phyloP scores from a whole-genome alignment of 2,797 vertebrate genomes.

The Falco peregrinus region DNA sequence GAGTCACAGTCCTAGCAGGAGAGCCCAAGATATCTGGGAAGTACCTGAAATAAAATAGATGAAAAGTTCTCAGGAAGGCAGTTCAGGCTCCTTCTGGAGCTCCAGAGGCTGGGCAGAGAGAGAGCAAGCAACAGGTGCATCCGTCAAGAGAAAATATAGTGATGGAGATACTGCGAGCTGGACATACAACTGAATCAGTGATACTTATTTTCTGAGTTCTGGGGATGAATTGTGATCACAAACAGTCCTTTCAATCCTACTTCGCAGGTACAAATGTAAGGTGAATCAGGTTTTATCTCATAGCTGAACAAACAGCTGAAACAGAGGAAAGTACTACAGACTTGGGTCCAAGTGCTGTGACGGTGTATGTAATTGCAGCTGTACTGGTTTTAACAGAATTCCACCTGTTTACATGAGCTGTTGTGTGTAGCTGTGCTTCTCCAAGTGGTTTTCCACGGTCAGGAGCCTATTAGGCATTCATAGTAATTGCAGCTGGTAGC shows the following conservation, averaged over 20 bases:
- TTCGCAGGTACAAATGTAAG: background rate
- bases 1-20: background rate
- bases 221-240: background rate
- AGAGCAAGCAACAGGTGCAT: background rate
- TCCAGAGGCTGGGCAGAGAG: background rate
- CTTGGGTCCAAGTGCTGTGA: background rate
- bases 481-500: background rate
- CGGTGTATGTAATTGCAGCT: background rate
- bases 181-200: background rate
- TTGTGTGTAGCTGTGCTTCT: background rate
- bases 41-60: background rate
- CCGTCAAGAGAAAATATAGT: background rate
- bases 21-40: background rate
- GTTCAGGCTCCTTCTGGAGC: background rate
- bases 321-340: background rate
- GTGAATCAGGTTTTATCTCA: background rate
- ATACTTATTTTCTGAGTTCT: background rate
- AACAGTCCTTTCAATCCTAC: background rate
- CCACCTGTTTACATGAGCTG: background rate
- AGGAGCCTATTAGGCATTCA: background rate
- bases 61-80: background rate
- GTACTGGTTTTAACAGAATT: background rate
- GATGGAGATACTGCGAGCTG: background rate
- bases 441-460: background rate
- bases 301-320: background rate